Evolutionary conservation across 2,797 vertebrate species (phyloP), one percentile per base, ranked within the genome.

Genomic region (Etheostoma nigrum): DNA sequence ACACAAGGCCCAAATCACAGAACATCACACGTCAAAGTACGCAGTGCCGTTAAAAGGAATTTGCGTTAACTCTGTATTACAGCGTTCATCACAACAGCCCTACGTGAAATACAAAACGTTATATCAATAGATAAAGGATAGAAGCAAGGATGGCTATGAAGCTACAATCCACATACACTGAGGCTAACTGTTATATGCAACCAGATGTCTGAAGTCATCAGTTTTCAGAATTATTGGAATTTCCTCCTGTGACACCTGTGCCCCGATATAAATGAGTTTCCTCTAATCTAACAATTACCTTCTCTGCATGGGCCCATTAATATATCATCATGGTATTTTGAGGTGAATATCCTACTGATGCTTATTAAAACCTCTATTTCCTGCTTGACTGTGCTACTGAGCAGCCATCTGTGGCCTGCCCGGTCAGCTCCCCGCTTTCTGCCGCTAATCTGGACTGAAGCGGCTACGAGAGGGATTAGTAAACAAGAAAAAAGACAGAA

Each of bases 311-410:
- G 55, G 73, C 61, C 65, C 58, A 74, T 77, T 79, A 78, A 80
- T 76, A 78, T 74, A 86, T 79, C 78, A 74, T 78, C 60, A 12
- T 36, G 64, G 65, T 81, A 54, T 80, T 69, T 83, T 86, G 36
- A 44, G 76, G 73, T 8, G 69, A 60, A 55, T 16, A 14, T 83
- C 55, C 76, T 51, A 47, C 58, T 91, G 84, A 78, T 61, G 68
- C 52, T 87, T 93, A 82, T 94, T 91, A 85, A 87, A 91, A 89
- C 81, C 81, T 71, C 76, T 83, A 82, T 87, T 85, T 92, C 79
- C 78, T 86, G 55, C 25, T 70, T 82, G 88, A 91, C 75, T 89
- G 90, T 72, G 63, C 67, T 74, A 12, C 66, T 84, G 61, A 75
- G 79, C 71, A 81, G 68, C 62, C 73, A 63, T 80, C 76, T 77